Percentiles rank a stretch among this genome's conserved stretches.
phyloP scores from a whole-genome alignment of 2,113 vertebrate species.

The Bombycilla garrulus region DNA sequence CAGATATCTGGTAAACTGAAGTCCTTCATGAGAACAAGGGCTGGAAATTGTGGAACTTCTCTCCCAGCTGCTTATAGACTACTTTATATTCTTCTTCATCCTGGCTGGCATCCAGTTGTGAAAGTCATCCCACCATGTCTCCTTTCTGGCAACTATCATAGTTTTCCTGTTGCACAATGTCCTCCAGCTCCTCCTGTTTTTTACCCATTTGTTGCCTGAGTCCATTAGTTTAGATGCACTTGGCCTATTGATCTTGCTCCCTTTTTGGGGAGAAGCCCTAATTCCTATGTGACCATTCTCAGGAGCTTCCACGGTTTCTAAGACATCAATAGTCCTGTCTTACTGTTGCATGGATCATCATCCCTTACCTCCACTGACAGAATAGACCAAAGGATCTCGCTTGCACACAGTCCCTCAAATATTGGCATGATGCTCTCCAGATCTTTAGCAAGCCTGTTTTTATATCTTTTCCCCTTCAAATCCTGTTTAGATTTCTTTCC shows the following conservation, averaged over 20 bases:
- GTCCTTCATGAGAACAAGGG: not conserved
- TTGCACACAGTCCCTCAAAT: not conserved
- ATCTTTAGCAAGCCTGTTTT: not conserved
- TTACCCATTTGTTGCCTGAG: not conserved
- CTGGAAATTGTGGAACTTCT: not conserved
- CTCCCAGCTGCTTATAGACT: not conserved
- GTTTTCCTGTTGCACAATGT: not conserved
- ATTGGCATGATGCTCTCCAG: not conserved
- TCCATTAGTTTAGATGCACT: not conserved
- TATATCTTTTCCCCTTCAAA: not conserved
- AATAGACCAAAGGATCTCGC: not conserved
- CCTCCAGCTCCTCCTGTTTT: not conserved
- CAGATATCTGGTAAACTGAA: not conserved
- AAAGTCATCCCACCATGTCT: not conserved
- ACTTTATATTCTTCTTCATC: not conserved
- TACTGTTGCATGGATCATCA: not conserved
- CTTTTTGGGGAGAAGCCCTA: fast-evolving
- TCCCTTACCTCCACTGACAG: not conserved
- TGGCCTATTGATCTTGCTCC: not conserved
- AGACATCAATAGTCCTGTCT: not conserved
- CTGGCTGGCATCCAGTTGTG: not conserved
- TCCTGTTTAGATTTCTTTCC: not conserved
- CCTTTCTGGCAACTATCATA: not conserved
- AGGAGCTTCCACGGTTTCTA: not conserved
- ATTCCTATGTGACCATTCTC: not conserved